Percentiles rank a stretch among this genome's conserved stretches.
These are phyloP conservation scores for Diachrysia chrysitis DNA, from an alignment of 2,888 invertebrate genomes.

Conservation along the genomic window DNA sequence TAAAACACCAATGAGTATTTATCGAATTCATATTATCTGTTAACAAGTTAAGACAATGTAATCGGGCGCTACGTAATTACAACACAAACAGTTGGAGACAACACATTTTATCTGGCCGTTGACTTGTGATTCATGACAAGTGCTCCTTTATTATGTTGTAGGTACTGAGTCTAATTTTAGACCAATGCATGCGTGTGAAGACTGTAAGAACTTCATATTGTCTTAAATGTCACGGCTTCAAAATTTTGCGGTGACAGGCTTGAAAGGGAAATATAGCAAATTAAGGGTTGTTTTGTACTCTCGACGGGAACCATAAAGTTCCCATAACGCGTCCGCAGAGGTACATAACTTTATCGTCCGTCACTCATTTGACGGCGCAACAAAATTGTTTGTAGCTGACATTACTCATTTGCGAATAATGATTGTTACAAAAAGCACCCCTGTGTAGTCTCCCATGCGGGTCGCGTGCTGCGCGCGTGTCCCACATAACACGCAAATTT, in stretches of 20 bases:
- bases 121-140: constrained; percentile 66
- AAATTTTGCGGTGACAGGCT: constrained; percentile 38
- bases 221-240: constrained; percentile 36
- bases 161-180: constrained; percentile 51
- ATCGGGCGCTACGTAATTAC: constrained; percentile 71
- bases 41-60: constrained; percentile 76
- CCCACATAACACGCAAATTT: constrained; percentile 85
- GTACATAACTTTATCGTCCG: constrained; percentile 61
- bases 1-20: constrained; percentile 72
- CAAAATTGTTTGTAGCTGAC: constrained; percentile 62
- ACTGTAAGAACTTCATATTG: constrained; percentile 35
- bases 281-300: constrained; percentile 43
- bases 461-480: constrained; percentile 86
- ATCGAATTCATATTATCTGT: constrained; percentile 76
- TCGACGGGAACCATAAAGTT: constrained; percentile 61
- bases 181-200: constrained; percentile 39
- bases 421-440: constrained; percentile 70
- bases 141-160: constrained; percentile 46
- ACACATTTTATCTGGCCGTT: constrained; percentile 71
- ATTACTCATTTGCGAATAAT: constrained; percentile 74
- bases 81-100: constrained; percentile 65
- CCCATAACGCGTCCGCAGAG: constrained; percentile 66
- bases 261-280: constrained; percentile 39
- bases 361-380: constrained; percentile 66
- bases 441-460: constrained; percentile 75